These are phyloP conservation scores for Pituophis catenifer DNA, from an alignment of 2,113 vertebrate genomes.

Conservation along the genomic window DNA sequence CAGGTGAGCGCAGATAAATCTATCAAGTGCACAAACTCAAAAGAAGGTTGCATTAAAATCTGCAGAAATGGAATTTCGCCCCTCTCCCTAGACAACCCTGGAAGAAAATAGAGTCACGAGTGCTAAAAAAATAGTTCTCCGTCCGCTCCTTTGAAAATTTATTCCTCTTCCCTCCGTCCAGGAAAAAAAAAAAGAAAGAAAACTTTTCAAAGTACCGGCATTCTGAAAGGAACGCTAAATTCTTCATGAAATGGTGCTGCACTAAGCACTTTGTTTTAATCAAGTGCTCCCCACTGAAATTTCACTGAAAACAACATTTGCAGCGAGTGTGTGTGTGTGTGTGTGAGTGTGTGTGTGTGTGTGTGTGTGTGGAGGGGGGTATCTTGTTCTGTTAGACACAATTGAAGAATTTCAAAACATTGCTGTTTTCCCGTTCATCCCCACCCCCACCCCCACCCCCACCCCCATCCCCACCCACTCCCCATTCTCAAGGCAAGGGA, in stretches of 20 bases:
- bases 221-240: neutral
- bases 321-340: neutral
- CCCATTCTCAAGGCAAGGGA: neutral
- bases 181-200: neutral
- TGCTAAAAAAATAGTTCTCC: neutral
- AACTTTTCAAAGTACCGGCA: neutral
- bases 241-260: neutral
- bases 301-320: neutral
- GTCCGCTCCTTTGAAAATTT: neutral
- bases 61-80: neutral
- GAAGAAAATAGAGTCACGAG: neutral
- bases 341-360: no score
- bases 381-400: neutral
- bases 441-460: neutral
- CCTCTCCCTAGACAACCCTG: neutral
- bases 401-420: neutral
- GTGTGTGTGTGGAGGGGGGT: no score
- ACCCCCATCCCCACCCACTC: neutral
- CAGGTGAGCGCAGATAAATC: neutral
- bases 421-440: neutral
- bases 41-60: neutral
- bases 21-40: neutral
- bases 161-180: neutral
- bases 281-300: neutral
- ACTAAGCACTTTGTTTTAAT: neutral